Evolutionary conservation across 2,888 invertebrate species (phyloP).

Genomic region (Pherbina coryleti): DNA sequence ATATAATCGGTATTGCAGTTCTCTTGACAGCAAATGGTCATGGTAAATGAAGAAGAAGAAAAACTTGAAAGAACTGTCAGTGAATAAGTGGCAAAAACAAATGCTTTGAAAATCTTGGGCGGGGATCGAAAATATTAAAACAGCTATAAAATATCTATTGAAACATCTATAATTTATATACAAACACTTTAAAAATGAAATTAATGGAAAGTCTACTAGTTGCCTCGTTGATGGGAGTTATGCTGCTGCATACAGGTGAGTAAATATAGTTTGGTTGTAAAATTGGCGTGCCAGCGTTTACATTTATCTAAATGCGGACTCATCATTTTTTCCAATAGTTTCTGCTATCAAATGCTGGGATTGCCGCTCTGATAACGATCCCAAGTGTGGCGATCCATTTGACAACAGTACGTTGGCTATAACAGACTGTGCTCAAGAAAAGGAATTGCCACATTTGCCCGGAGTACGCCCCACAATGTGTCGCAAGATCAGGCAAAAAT

Average conservation of each 20-base stretch:
- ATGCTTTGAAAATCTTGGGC: constrained; percentile 30
- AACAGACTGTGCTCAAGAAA: constrained; percentile 80
- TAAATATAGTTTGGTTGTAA: neutral
- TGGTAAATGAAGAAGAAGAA: too few species aligned
- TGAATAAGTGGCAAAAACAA: constrained; percentile 2
- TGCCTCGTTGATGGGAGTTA: constrained; percentile 22
- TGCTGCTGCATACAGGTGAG: constrained; percentile 48
- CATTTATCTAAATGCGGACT: neutral
- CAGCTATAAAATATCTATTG: neutral
- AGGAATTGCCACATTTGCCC: constrained; percentile 76
- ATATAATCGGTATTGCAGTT: too few species aligned
- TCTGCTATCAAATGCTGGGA: constrained; percentile 89
- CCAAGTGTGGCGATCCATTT: constrained; percentile 92
- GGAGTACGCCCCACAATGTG: constrained; percentile 86
- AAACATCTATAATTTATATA: neutral
- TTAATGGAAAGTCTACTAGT: constrained; percentile 32
- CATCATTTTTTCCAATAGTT: constrained; percentile 66
- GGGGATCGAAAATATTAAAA: constrained; percentile 25
- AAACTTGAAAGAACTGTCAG: too few species aligned
- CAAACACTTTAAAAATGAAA: constrained; percentile 40
- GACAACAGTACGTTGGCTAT: constrained; percentile 90
- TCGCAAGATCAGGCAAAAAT: constrained; percentile 92
- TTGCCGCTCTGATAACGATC: constrained; percentile 89
- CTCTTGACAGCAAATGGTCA: too few species aligned
- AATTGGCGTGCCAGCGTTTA: neutral